Evolutionary conservation across 2,113 vertebrate species (phyloP).

Genomic region (Psammodynastes pulverulentus): DNA sequence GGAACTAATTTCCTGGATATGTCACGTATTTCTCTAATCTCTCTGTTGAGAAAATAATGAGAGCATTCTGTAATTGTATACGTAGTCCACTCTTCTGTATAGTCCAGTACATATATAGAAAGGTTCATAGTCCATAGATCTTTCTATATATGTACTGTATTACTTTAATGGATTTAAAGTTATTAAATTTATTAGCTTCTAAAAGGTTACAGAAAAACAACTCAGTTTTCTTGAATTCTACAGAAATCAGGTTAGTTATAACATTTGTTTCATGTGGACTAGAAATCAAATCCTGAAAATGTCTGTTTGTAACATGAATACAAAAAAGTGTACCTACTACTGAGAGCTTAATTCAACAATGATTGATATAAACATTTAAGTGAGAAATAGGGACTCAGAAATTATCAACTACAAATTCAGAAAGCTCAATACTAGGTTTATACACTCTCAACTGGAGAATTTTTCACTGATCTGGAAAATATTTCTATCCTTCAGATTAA

Average conservation of each 20-base stretch:
- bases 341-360: background rate
- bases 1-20: slow-evolving; percentile 64
- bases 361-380: background rate
- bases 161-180: background rate
- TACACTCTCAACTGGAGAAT: background rate
- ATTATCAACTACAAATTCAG: background rate
- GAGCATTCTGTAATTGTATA: background rate
- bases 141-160: too few relatives aligned
- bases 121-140: too few relatives aligned
- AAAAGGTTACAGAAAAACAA: background rate
- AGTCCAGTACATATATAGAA: too few relatives aligned
- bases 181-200: background rate
- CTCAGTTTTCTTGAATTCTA: background rate
- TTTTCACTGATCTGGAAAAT: background rate
- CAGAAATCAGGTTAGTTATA: background rate
- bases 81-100: too few relatives aligned
- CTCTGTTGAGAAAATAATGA: slow-evolving; percentile 63
- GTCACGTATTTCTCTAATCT: slow-evolving; percentile 62
- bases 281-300: background rate
- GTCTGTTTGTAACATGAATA: background rate
- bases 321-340: background rate
- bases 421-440: background rate
- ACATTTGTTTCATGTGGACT: background rate
- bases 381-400: background rate
- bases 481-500: background rate